Conservation (phyloP, 2,888 invertebrate species). For the Siphonodentalium dalli region DNA sequence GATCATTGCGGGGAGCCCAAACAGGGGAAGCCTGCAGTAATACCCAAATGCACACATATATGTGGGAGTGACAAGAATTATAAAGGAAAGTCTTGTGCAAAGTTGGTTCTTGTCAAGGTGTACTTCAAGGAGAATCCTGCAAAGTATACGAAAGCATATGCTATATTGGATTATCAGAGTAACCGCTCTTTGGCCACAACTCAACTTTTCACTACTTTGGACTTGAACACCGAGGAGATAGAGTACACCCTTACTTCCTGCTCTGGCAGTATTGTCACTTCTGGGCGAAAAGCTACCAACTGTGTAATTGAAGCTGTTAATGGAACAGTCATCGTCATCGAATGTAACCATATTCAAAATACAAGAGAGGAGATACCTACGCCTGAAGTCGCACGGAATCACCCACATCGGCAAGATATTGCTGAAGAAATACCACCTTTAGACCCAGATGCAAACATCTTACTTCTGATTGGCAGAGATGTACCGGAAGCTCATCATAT, state of each 20-base stretch:
- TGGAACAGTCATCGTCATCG: slow-evolving; percentile 10
- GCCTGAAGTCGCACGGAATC: slow-evolving; percentile 18
- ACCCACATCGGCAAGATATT: slow-evolving; percentile 21
- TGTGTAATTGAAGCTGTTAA: slow-evolving; percentile 17
- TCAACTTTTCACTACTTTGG: slow-evolving; percentile 19
- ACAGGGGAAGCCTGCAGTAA: not conserved
- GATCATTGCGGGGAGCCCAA: not conserved
- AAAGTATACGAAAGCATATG: slow-evolving; percentile 7
- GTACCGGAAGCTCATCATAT: slow-evolving; percentile 22
- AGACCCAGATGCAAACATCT: slow-evolving; percentile 16
- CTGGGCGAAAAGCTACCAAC: slow-evolving; percentile 10
- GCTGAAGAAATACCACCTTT: slow-evolving; percentile 20
- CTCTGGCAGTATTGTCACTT: slow-evolving; percentile 11
- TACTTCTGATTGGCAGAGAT: slow-evolving; percentile 26
- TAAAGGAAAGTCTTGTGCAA: slow-evolving; percentile 17
- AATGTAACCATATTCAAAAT: slow-evolving; percentile 28
- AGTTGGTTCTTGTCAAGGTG: slow-evolving; percentile 6
- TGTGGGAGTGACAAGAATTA: not conserved
- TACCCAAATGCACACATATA: slow-evolving; percentile 11
- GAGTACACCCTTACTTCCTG: slow-evolving; percentile 22
- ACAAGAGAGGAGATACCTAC: slow-evolving; percentile 27
- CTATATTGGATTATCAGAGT: slow-evolving; percentile 24
- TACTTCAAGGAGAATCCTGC: slow-evolving; percentile 9
- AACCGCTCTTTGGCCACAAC: slow-evolving; percentile 17
- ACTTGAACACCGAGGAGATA: not conserved